Base-by-base conservation (phyloP, 2,797 vertebrate genomes). In the Forpus xanthops region DNA sequence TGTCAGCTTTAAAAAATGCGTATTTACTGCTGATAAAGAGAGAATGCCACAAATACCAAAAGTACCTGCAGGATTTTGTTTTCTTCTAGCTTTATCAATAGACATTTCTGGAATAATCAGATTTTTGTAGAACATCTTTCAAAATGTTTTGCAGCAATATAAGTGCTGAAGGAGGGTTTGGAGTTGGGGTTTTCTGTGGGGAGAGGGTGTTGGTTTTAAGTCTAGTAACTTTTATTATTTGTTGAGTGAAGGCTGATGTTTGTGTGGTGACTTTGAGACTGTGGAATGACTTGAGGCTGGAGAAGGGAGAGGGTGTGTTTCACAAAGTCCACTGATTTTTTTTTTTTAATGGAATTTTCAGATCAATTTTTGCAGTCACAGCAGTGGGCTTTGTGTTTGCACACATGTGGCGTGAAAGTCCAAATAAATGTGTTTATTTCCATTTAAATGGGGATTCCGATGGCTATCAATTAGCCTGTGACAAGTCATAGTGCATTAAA, bases 401-500 rank as follows among this genome's bases (percentile, higher is more conserved):
- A 8, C 1, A 1, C 27, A 6, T 35, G 52, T 61, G 16, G 25
- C 27, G 53, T 15, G n/a, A 20, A 65, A 37, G 27, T 52, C 20
- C 53, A 21, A 33, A 25, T 7, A 24, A n/a, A 24, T 1, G 0
- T 56, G 60, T 37, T 72, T 73, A 9, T 42, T 35, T 27, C 42
- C 31, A 18, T 23, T 64, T 56, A 19, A 35, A 5, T 3, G 35
- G 35, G 16, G 21, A 35, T 27, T 64, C 31, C 0, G 0, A 20
- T 31, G 23, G n/a, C 42, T 35, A 2, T n/a, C 53, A 31, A 41
- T 71, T 49, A 42, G 15, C 35, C 31, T 5, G 27, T 17, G 31
- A 25, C 14, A 42, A 56, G 27, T 78, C 15, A 31, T 3, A 37
- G 14, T 49, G 5, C 27, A 49, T 41, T 7, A 49, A 30, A 60